Evolutionary conservation across 2,113 vertebrate species (phyloP), one percentile per base, ranked within the genome.

Genomic region (Centrocercus urophasianus): DNA sequence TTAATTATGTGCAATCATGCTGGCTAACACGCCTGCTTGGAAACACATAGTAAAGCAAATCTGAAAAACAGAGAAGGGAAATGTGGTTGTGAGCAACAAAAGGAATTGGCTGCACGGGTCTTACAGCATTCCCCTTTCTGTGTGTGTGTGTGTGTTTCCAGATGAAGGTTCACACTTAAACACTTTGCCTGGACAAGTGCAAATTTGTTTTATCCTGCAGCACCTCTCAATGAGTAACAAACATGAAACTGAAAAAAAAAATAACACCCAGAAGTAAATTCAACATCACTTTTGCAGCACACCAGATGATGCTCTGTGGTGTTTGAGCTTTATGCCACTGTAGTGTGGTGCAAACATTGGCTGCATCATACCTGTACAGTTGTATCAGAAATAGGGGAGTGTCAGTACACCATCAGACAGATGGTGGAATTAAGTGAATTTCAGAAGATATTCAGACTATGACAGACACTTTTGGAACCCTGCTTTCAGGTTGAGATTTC

Each of bases 1-100:
- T 97, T 95, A 94, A 94, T 96, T 94, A 95, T 28, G 69, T n/a
- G 42, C 84, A 60, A 89, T 91, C 40, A 2, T 93, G 86, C 83
- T 93, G 89, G 94, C 84, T 96, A 82, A 89, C 65, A 60, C 4
- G 12, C 43, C 72, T 3, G 8, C 78, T 86, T 80, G 89, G 76
- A 93, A 92, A 60, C 11, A 42, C 28, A 63, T 6, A 84, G 70
- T 28, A 60, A 77, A 86, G n/a, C 22, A 92, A 86, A 80, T 71
- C 50, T 60, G 48, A 59, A 43, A 7, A 75, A 14, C 27, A 61
- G 81, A 83, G 75, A 45, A 22, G 19, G 43, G 59, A 69, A 74
- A 50, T 8, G 24, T 40, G n/a, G 11, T n/a, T 86, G n/a, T 10
- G 22, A 86, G 70, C 69, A 82, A 71, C 38, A 74, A 43, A 0